Conservation (phyloP, 2,888 invertebrate genomes). For the Thereva unica region DNA sequence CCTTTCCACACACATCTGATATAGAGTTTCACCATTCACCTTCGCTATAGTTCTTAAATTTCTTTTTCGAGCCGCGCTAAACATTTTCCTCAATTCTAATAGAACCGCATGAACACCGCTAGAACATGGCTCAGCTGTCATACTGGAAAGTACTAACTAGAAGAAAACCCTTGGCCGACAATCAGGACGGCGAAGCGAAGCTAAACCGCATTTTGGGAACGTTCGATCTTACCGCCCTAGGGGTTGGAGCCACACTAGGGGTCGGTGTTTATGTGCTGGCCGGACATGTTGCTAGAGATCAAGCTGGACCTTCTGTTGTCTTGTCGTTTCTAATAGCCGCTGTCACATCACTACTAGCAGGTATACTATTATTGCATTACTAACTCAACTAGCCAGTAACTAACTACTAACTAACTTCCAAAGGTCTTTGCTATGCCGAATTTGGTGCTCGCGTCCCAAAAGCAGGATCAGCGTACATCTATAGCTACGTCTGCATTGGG, state of each 20-base stretch:
- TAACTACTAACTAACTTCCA: slow-evolving; percentile 44
- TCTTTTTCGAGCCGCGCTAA: no score
- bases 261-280: slow-evolving; percentile 87
- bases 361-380: slow-evolving; percentile 58
- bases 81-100: no score
- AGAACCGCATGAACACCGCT: no score
- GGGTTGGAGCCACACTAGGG: slow-evolving; percentile 80
- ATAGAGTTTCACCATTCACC: no score
- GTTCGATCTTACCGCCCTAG: slow-evolving; percentile 76
- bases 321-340: slow-evolving; percentile 89
- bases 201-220: slow-evolving; percentile 53
- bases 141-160: slow-evolving; percentile 56
- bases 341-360: slow-evolving; percentile 80
- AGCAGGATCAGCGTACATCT: slow-evolving; percentile 88
- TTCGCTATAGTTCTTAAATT: no score
- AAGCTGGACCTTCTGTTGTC: slow-evolving; percentile 83
- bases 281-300: slow-evolving; percentile 74
- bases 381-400: background rate
- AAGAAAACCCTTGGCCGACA: slow-evolving; percentile 51
- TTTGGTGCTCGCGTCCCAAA: slow-evolving; percentile 81
- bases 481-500: slow-evolving; percentile 80
- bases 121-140: slow-evolving; percentile 40
- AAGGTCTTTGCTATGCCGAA: slow-evolving; percentile 85
- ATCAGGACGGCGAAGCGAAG: slow-evolving; percentile 50
- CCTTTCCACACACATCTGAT: no score